Percentiles rank a stretch among this genome's conserved stretches.
Conservation (phyloP, 2,113 vertebrate species). For the Spheniscus mendiculus region DNA sequence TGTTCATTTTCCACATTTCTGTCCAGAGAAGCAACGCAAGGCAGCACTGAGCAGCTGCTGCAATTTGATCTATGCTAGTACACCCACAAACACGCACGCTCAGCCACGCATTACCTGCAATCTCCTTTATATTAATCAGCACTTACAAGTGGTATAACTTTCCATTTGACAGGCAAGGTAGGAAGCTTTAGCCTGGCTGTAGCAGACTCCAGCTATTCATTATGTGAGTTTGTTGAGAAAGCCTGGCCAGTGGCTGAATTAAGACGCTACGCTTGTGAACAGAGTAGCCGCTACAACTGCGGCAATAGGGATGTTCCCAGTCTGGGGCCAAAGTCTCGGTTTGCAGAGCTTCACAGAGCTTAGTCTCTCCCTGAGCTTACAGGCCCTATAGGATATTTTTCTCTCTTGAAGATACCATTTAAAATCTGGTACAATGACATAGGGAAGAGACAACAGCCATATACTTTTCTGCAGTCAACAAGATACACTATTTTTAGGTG, state of each 20-base stretch:
- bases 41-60: background rate
- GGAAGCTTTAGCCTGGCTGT: background rate
- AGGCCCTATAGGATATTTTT: background rate
- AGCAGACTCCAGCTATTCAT: background rate
- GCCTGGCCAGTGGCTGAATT: background rate
- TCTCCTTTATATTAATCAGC: background rate
- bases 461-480: background rate
- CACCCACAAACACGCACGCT: accelerated
- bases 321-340: background rate
- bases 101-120: background rate
- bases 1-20: background rate
- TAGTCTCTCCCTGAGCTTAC: background rate
- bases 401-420: background rate
- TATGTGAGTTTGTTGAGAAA: background rate
- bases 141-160: background rate
- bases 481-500: background rate
- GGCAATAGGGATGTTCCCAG: background rate
- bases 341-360: background rate
- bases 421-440: background rate
- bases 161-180: background rate
- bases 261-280: background rate
- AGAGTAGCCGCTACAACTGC: background rate
- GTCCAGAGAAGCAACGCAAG: background rate
- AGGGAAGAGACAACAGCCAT: background rate
- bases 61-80: background rate